A percentile compares a stretch with the other conserved stretches of the same genome.
These are phyloP conservation scores for Tragelaphus buxtoni DNA, from an alignment of 2,113 vertebrate species.

Conservation along the genomic window DNA sequence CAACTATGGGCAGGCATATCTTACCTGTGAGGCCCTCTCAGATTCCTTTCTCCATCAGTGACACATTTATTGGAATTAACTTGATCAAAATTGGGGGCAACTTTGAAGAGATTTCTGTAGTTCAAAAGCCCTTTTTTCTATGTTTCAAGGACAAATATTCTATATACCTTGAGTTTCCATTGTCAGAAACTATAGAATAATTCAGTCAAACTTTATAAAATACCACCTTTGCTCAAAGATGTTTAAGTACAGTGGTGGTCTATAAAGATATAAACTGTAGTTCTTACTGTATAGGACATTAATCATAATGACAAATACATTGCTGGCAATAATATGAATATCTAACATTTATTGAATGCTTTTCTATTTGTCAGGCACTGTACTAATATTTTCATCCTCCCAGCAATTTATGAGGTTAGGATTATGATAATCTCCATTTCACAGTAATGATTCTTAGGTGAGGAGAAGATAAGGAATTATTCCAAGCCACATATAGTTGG, in stretches of 20 bases:
- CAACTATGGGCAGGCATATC: background rate
- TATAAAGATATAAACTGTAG: background rate
- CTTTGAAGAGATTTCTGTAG: constrained; percentile 25
- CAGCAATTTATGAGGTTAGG: background rate
- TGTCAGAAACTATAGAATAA: background rate
- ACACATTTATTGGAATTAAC: constrained; percentile 6
- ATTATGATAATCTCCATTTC: background rate
- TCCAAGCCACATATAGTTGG: background rate
- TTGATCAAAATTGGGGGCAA: background rate
- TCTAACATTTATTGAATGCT: background rate
- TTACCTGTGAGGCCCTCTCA: background rate
- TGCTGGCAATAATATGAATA: background rate
- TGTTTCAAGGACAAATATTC: background rate
- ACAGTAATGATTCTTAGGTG: background rate
- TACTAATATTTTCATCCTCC: background rate
- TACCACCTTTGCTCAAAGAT: background rate
- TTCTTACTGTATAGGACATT: background rate
- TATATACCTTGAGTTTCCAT: background rate
- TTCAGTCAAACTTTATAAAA: background rate
- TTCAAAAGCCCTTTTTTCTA: background rate
- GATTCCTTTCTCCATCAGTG: background rate
- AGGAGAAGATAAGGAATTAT: background rate
- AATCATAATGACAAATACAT: background rate
- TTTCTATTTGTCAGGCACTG: background rate
- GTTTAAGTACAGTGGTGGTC: background rate